Evolutionary conservation across 2,113 vertebrate species (phyloP).

Genomic region (Eulacestoma nigropectus): DNA sequence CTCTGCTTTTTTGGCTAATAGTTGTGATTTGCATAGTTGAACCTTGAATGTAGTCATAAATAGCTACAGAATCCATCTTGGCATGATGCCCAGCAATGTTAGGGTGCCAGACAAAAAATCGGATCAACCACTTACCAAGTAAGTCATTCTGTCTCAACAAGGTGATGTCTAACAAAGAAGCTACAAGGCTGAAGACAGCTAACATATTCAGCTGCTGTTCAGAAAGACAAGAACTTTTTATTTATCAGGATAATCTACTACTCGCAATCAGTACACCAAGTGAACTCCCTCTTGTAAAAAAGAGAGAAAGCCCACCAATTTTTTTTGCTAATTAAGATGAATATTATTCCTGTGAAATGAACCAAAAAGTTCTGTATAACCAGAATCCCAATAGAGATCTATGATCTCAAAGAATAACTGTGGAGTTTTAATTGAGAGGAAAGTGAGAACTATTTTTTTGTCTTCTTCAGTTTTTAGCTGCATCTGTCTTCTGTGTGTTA

Average conservation of each 20-base stretch:
- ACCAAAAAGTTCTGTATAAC: conserved; percentile 80
- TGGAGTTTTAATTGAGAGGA: conserved; percentile 84
- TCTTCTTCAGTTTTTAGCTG: conserved; percentile 71
- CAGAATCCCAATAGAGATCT: conserved; percentile 81
- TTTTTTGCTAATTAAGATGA: conserved; percentile 88
- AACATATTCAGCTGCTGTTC: conserved; percentile 64
- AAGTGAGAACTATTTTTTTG: conserved; percentile 65
- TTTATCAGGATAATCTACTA: conserved; percentile 76
- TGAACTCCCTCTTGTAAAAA: conserved; percentile 74
- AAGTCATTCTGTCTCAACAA: conserved; percentile 59
- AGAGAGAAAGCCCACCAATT: conserved; percentile 76
- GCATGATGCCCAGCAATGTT: conserved; percentile 55
- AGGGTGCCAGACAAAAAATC: conserved; percentile 60
- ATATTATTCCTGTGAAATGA: conserved; percentile 81
- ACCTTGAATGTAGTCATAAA: conserved; percentile 59
- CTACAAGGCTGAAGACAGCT: conserved; percentile 47
- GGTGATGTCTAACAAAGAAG: conserved; percentile 59
- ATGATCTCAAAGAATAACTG: conserved; percentile 85
- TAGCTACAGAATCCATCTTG: conserved; percentile 55
- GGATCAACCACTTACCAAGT: conserved; percentile 31
- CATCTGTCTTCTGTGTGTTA: conserved; percentile 27
- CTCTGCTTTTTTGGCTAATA: conserved; percentile 53
- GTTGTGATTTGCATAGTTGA: conserved; percentile 64
- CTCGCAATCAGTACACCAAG: conserved; percentile 65
- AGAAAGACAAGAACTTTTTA: conserved; percentile 72